Percentiles rank a stretch among this genome's conserved stretches.
Conservation (phyloP, 2,888 invertebrate species). For the Ophonus ardosiacus region DNA sequence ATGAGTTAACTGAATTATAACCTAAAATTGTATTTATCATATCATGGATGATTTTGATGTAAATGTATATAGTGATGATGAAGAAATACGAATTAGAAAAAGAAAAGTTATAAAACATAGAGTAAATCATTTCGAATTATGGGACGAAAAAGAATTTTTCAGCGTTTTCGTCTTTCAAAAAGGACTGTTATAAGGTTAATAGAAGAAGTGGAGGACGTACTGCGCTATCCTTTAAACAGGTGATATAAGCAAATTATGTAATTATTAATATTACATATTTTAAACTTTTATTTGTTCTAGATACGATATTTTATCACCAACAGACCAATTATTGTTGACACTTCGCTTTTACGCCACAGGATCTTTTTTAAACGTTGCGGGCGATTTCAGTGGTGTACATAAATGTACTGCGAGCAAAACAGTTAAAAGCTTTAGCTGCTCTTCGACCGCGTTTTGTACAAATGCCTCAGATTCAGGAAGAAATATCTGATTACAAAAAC, state of each 20-base stretch:
- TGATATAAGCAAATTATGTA: background rate
- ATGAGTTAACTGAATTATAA: no score
- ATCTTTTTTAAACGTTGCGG: no score
- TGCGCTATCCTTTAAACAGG: conserved; percentile 3
- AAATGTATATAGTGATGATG: no score
- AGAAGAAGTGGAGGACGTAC: background rate
- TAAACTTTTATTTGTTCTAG: no score
- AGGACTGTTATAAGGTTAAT: background rate
- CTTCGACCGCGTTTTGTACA: background rate
- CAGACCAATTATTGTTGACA: background rate
- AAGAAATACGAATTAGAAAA: no score
- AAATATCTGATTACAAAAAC: background rate
- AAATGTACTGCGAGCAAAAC: background rate
- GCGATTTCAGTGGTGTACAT: conserved; percentile 1
- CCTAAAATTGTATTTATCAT: no score
- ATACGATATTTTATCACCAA: background rate
- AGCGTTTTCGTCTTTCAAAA: no score
- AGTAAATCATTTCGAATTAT: no score
- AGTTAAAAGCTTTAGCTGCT: background rate
- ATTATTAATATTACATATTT: background rate
- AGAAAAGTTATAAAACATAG: no score
- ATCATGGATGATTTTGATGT: no score
- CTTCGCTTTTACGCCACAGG: background rate
- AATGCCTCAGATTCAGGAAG: background rate
- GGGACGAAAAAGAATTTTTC: no score